A percentile compares a stretch with the other conserved stretches of the same genome.
Evolutionary conservation across 2,797 vertebrate genomes (phyloP).

Genomic region (Nasua narica): DNA sequence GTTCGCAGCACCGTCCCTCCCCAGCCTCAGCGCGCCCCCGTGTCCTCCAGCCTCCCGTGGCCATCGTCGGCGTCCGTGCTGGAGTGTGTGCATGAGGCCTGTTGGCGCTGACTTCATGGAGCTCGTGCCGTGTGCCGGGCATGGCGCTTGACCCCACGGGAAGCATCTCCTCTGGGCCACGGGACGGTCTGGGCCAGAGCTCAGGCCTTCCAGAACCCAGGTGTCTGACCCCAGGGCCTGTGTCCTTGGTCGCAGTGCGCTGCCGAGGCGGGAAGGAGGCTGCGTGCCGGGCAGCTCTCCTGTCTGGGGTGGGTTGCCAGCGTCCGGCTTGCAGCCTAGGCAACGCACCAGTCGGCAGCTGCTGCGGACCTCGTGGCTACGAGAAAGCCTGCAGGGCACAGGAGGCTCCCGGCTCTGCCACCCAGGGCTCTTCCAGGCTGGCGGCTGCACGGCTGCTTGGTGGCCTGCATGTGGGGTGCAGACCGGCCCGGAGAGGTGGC

Average conservation of each 20-base stretch:
- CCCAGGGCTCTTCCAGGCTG: background rate
- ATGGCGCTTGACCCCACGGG: fast-evolving
- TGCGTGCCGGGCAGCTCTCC: fast-evolving
- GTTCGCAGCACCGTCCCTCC: background rate
- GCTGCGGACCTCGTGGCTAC: fast-evolving
- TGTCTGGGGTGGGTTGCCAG: background rate
- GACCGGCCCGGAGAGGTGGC: background rate
- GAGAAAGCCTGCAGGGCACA: background rate
- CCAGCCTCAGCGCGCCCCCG: fast-evolving
- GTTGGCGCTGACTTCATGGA: fast-evolving
- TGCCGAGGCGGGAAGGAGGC: background rate
- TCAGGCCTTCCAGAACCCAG: background rate
- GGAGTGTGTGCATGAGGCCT: fast-evolving
- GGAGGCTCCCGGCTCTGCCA: background rate
- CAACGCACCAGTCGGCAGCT: background rate
- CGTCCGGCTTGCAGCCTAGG: background rate
- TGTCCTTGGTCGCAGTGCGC: background rate
- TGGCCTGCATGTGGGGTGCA: fast-evolving
- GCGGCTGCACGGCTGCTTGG: fast-evolving
- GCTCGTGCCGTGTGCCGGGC: background rate
- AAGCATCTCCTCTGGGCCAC: background rate
- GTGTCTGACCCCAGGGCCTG: background rate
- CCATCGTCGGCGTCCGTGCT: fast-evolving
- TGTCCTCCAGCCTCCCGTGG: background rate
- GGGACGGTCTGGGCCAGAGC: background rate